phyloP scores from a whole-genome alignment of 1,140 invertebrate species.

The Oncopeltus fasciatus region DNA sequence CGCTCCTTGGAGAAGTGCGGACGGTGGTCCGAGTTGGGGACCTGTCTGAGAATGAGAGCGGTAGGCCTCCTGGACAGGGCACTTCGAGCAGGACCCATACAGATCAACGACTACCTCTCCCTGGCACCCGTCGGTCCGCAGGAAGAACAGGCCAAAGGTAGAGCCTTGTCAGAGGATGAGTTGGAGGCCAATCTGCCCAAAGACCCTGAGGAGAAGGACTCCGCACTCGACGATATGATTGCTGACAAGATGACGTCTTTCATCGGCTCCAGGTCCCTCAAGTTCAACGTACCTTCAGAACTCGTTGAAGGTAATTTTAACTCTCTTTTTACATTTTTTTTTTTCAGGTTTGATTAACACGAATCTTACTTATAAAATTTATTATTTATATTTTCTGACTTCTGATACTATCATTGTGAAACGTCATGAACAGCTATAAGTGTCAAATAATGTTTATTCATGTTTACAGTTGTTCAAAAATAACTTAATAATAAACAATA shows the following conservation, averaged over 20 bases:
- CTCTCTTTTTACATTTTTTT: too few relatives aligned
- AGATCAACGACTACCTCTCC: constrained; percentile 50
- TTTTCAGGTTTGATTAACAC: too few relatives aligned
- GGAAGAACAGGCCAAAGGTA: constrained; percentile 25
- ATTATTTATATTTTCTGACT: too few relatives aligned
- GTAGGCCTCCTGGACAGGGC: constrained; percentile 54
- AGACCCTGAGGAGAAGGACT: constrained; percentile 4
- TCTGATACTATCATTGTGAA: too few relatives aligned
- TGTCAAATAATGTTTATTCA: too few relatives aligned
- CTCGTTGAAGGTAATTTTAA: constrained; percentile 12
- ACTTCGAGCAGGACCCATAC: constrained; percentile 32
- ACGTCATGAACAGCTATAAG: too few relatives aligned
- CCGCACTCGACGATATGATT: constrained; percentile 10
- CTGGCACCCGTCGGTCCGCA: constrained; percentile 36
- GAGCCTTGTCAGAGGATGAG: constrained; percentile 34
- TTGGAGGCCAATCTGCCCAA: constrained; percentile 49
- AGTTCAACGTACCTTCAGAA: constrained; percentile 10
- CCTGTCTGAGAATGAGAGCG: constrained; percentile 61
- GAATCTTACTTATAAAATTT: too few relatives aligned
- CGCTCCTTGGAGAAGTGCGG: constrained; percentile 58
- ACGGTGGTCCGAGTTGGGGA: constrained; percentile 39
- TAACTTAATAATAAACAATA: too few relatives aligned
- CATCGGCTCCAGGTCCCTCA: constrained; percentile 7
- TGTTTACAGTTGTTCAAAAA: too few relatives aligned
- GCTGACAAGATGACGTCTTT: constrained; percentile 10